These are phyloP conservation scores for Dinomys branickii DNA, from an alignment of 2,113 vertebrate genomes.

Conservation along the genomic window DNA sequence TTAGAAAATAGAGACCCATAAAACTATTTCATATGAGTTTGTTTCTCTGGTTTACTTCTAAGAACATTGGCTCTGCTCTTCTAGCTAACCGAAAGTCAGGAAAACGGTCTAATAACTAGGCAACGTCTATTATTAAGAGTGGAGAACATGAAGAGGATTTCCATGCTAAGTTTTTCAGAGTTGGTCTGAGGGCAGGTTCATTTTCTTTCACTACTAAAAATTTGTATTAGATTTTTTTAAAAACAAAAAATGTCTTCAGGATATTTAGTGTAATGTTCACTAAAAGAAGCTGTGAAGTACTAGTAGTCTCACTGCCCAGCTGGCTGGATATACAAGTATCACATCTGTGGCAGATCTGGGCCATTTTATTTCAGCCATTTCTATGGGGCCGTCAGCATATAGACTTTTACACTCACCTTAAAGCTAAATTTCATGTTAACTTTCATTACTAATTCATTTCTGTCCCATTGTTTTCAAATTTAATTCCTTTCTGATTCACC, in stretches of 20 bases:
- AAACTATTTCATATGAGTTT: slow-evolving; percentile 68
- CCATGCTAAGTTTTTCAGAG: slow-evolving; percentile 31
- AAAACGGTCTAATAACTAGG: slow-evolving; percentile 47
- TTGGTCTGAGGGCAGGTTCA: neutral
- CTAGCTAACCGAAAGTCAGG: slow-evolving; percentile 37
- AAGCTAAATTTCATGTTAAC: neutral
- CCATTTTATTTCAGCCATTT: neutral
- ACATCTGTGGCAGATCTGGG: neutral
- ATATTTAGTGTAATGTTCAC: neutral
- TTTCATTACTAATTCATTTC: neutral
- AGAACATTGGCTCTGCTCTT: slow-evolving; percentile 67
- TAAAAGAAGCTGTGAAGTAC: neutral
- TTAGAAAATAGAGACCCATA: slow-evolving; percentile 67
- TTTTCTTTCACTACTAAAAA: slow-evolving; percentile 23
- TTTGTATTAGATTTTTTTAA: neutral
- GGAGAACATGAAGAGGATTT: slow-evolving; percentile 21
- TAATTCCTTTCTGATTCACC: slow-evolving; percentile 8
- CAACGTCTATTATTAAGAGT: slow-evolving; percentile 44
- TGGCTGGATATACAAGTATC: neutral
- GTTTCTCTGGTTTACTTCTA: slow-evolving; percentile 77
- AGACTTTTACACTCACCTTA: neutral
- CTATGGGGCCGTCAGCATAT: neutral
- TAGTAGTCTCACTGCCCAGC: no score
- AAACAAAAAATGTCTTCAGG: neutral
- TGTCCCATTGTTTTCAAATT: neutral